Base-by-base conservation (phyloP, 2,113 vertebrate genomes). In the Pseudopipra pipra region DNA sequence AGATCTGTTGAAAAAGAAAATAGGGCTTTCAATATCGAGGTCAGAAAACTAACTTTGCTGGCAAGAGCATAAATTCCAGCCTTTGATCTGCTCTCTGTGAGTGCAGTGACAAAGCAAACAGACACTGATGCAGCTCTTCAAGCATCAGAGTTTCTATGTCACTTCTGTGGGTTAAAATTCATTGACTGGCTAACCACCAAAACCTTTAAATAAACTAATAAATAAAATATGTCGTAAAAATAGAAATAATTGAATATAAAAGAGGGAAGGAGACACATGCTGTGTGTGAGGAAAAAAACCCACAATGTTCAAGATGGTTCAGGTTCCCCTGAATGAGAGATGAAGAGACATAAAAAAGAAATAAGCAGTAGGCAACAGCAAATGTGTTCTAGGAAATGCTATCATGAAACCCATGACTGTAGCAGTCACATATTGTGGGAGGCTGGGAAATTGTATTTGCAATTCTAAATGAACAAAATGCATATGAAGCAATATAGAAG, bases 381-480 rank as follows among this genome's bases (percentile, higher is more conserved):
- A 73, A 90, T 74, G 20, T 49, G 19, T 79, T 75, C 43, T 72
- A 31, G 66, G 75, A 66, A 82, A 85, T 55, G 31, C 31, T 78
- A 33, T 73, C 56, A 49, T 52, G 84, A 90, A 93, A 44, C 7
- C 61, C 83, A 44, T 56, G 37, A 37, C 4, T n/a, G n/a, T 9
- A 85, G 56, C 77, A 92, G 61, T 11, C 49, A 72, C 52, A 61
- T 37, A n/a, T 47, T 92, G 39, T 75, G 39, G 56, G 74, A 96
- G 37, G 44, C 37, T 78, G 70, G 61, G 31, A 95, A 95, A 75
- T 35, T 65, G 35, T 65, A 87, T 92, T 95, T 95, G 89, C 94
- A 96, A 75, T 92, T 95, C 70, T 75, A 93, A 92, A 85, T 31
- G 66, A 75, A 65, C 11, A 56, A 91, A 92, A 89, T 71, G 52